These are phyloP conservation scores for Polypedilum pembai DNA, from an alignment of 1,140 invertebrate species.

Conservation along the genomic window DNA sequence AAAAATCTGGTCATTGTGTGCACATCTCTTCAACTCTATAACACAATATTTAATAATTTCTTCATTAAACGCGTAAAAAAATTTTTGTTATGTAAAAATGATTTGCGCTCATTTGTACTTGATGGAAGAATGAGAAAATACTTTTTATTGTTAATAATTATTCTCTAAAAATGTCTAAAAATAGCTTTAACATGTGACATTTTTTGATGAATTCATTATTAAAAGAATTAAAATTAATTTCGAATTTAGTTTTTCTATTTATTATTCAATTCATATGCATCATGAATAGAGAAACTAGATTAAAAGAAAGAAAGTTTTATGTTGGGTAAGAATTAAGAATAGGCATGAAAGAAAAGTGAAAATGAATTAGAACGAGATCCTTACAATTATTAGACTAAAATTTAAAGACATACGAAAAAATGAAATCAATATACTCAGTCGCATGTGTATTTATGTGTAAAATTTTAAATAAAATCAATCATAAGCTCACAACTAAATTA, in stretches of 20 bases:
- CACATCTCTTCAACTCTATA: background rate
- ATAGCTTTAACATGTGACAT: background rate
- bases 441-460: conserved; percentile 1
- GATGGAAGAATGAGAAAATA: background rate
- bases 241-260: conserved; percentile 13
- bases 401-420: background rate
- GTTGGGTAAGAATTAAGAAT: background rate
- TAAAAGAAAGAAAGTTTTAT: background rate
- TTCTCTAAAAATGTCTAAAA: background rate
- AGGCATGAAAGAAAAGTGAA: background rate
- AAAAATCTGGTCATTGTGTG: background rate
- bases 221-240: background rate
- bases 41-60: background rate
- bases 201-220: background rate
- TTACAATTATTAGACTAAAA: too few species aligned
- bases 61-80: too few species aligned
- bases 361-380: too few species aligned
- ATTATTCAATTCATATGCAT: background rate
- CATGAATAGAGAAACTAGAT: conserved; percentile 19
- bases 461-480: background rate
- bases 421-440: background rate
- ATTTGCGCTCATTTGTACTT: background rate
- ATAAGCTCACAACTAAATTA: background rate
- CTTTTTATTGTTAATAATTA: background rate
- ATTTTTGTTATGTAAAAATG: background rate